Conservation (phyloP, 2,797 vertebrate species). For the Amblyopsis hoosieri region DNA sequence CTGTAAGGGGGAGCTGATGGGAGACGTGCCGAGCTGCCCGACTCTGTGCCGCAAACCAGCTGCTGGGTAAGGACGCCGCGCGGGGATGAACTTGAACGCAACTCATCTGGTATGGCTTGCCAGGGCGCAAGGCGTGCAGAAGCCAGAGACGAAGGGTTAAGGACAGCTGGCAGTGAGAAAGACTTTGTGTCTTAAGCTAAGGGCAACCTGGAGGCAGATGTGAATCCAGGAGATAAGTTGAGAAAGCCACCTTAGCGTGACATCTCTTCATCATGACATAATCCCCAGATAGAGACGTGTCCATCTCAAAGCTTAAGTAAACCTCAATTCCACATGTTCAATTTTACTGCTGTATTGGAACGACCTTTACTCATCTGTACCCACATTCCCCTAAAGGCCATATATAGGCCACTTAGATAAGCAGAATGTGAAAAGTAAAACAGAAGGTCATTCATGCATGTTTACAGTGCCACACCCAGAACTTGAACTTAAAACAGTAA, state of each 20-base stretch:
- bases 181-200: slow-evolving; percentile 43
- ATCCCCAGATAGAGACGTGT: slow-evolving; percentile 66
- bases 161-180: slow-evolving; percentile 9
- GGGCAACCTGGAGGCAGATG: slow-evolving; percentile 49
- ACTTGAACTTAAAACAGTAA: slow-evolving; percentile 16
- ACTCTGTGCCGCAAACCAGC: slow-evolving; percentile 38
- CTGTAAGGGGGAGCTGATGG: slow-evolving; percentile 1
- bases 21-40: slow-evolving; percentile 10
- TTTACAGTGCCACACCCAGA: slow-evolving; percentile 23
- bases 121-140: slow-evolving; percentile 1
- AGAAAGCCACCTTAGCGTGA: slow-evolving; percentile 58
- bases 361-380: slow-evolving; percentile 53
- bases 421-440: slow-evolving; percentile 17
- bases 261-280: slow-evolving; percentile 64
- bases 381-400: slow-evolving; percentile 17
- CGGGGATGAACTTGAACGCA: slow-evolving; percentile 65
- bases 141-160: slow-evolving; percentile 5
- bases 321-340: slow-evolving; percentile 58
- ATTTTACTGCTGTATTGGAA: slow-evolving; percentile 51
- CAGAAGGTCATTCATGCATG: slow-evolving; percentile 22
- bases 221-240: slow-evolving; percentile 59
- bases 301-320: slow-evolving; percentile 58
- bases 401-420: background rate
- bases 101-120: slow-evolving; percentile 34
- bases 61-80: slow-evolving; percentile 53